Evolutionary conservation across 2,797 vertebrate genomes (phyloP).

Genomic region (Lithobates pipiens): DNA sequence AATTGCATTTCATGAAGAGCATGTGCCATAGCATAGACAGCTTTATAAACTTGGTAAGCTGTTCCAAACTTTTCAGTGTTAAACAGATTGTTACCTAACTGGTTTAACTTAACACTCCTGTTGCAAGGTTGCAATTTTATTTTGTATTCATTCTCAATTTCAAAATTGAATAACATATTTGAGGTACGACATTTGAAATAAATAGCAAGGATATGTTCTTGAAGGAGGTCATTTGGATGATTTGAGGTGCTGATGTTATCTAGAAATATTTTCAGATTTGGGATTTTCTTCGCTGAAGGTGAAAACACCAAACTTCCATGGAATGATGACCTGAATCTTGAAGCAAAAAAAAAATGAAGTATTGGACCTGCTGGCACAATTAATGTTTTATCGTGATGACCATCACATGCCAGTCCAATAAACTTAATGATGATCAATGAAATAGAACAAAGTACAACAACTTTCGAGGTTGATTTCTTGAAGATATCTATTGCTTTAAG

Average conservation of each 20-base stretch:
- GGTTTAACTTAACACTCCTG: not conserved
- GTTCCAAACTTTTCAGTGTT: not conserved
- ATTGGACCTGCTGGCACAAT: not conserved
- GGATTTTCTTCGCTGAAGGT: not conserved
- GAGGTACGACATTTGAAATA: not conserved
- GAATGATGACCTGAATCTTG: not conserved
- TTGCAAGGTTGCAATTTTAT: not conserved
- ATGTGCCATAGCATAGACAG: constrained; percentile 24
- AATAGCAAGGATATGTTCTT: not conserved
- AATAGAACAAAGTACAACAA: constrained; percentile 20
- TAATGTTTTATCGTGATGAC: not conserved
- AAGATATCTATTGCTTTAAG: not conserved
- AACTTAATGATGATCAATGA: not conserved
- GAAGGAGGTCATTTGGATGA: constrained; percentile 20
- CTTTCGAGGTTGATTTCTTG: not conserved
- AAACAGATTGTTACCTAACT: not conserved
- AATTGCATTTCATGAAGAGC: constrained; percentile 13
- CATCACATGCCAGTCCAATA: not conserved
- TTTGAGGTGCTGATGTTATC: not conserved
- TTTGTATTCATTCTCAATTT: not conserved
- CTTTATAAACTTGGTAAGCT: constrained; percentile 11
- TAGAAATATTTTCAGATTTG: not conserved
- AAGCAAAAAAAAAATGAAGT: not conserved
- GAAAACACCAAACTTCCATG: constrained; percentile 11
- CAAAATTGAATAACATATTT: not conserved